Evolutionary conservation across 2,797 vertebrate genomes (phyloP).

Genomic region (Tolypeutes matacus): DNA sequence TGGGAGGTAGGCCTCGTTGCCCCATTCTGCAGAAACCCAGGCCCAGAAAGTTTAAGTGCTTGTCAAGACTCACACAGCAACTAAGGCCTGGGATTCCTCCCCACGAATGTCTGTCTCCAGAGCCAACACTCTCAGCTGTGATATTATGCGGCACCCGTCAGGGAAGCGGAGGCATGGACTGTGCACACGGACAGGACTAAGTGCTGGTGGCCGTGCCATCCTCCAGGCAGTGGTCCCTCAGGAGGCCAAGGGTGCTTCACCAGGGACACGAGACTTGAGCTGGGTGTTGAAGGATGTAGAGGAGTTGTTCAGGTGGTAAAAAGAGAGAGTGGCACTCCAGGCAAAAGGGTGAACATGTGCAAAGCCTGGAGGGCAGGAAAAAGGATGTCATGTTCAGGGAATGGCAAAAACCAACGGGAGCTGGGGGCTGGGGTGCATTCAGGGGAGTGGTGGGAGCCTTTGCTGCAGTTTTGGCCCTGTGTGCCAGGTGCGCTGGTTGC

Average conservation of each 20-base stretch:
- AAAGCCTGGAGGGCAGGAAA: neutral
- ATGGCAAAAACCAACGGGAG: accelerated
- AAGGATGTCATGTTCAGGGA: neutral
- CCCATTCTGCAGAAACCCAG: neutral
- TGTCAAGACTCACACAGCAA: neutral
- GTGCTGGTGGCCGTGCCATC: neutral
- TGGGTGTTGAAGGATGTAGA: neutral
- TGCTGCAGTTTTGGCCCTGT: neutral
- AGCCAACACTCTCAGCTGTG: neutral
- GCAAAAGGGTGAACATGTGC: neutral
- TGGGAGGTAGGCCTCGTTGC: neutral
- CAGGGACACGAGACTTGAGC: neutral
- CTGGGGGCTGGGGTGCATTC: neutral
- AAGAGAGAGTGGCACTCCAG: neutral
- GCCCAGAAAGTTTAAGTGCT: neutral
- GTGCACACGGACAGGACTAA: neutral
- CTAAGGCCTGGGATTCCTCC: neutral
- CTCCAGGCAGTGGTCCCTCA: neutral
- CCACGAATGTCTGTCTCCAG: neutral
- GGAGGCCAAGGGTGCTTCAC: neutral
- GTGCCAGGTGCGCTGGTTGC: neutral
- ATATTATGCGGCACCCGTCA: accelerated
- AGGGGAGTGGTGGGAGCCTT: neutral
- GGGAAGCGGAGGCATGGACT: neutral
- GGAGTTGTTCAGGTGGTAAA: neutral